A percentile compares a stretch with the other conserved stretches of the same genome.
Conservation (phyloP, 2,888 invertebrate species). For the Polyploca ridens region DNA sequence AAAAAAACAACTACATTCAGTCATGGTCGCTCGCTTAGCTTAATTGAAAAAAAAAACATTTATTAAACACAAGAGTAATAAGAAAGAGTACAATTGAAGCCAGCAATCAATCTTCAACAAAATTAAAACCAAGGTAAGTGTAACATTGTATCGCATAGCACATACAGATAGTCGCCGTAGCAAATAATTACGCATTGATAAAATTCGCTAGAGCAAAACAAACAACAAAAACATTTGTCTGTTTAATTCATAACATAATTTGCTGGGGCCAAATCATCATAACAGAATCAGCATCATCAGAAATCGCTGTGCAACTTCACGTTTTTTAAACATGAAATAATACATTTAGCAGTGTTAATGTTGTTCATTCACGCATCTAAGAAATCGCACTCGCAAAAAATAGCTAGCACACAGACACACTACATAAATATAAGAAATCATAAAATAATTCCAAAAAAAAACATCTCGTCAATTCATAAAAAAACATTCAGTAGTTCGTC, state of each 20-base stretch:
- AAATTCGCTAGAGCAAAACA: slow-evolving; percentile 1
- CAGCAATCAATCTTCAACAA: background rate
- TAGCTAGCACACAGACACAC: too few species aligned
- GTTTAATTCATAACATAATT: background rate
- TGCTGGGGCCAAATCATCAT: background rate
- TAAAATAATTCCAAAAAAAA: too few species aligned
- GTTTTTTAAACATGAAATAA: too few species aligned
- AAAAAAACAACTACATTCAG: background rate
- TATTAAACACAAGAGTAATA: background rate
- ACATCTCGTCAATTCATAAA: too few species aligned
- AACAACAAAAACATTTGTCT: background rate
- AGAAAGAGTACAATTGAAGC: background rate
- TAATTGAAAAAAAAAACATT: slow-evolving; percentile 5
- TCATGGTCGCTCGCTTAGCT: slow-evolving; percentile 11
- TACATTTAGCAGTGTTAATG: too few species aligned
- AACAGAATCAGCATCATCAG: background rate
- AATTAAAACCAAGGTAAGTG: background rate
- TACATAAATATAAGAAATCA: too few species aligned
- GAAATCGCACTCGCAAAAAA: too few species aligned
- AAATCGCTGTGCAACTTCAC: background rate
- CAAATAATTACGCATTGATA: background rate
- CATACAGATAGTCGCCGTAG: background rate
- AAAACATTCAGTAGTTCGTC: too few species aligned
- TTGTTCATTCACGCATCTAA: too few species aligned
- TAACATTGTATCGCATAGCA: background rate